Base-by-base conservation (phyloP, 2,797 vertebrate genomes). In the Stomatorhinus walkeri region DNA sequence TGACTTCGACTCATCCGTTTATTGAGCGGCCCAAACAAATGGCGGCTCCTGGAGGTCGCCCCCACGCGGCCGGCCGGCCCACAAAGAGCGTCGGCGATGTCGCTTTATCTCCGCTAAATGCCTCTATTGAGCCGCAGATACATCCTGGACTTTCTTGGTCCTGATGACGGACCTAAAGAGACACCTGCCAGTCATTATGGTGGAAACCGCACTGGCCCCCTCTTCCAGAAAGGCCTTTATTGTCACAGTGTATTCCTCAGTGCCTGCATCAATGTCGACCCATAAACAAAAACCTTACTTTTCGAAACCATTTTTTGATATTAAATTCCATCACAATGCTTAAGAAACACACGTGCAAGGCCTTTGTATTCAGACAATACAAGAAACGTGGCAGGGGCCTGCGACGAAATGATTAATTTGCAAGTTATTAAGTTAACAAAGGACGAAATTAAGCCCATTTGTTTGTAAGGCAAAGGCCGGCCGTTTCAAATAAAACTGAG, bases 1-100 rank as follows among this genome's bases (percentile, higher is more conserved):
- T 88, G 89, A 92, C 89, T 91, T 90, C 87, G 61, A 68, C 84
- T 87, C 89, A 89, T 89, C 87, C 79, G 85, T 85, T 90, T 64
- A 89, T 64, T 87, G 89, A 89, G 87, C 59, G 36, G 84, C 49
- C 88, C 40, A 84, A 90, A 89, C 88, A 90, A 89, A 90, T 88
- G 87, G 43, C 46, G 43, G 85, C 83, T 90, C 87, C 88, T 79
- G 52, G 68, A 7, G 79, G 89, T 86, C 46, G 40, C 54, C 84
- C 88, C 87, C 49, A 22, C 16, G 24, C 24, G 43, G 79, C 43
- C n/a, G n/a, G 84, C 2, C 22, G 22, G 22, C 0, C 19, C 83
- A 85, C 81, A 85, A 52, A 85, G 46, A 8, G n/a, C 49, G 14
- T 0, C 12, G 14, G 10, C 14, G 2, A 36, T 16, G 46, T 0